Percentiles rank a stretch among this genome's conserved stretches.
Conservation (phyloP, 2,888 invertebrate genomes). For the Perizoma affinitatum region DNA sequence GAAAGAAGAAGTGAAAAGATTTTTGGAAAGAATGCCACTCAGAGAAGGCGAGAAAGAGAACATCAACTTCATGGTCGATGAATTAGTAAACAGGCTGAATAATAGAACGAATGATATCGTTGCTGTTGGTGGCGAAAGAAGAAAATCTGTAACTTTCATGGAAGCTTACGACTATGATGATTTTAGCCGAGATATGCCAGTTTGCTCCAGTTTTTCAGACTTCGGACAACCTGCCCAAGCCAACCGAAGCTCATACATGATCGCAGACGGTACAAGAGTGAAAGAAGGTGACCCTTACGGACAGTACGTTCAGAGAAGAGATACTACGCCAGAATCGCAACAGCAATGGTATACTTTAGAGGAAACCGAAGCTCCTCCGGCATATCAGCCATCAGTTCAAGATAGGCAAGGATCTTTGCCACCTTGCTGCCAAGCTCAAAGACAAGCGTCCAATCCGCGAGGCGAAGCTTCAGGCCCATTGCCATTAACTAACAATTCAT, state of each 20-base stretch:
- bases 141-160: slow-evolving; percentile 46
- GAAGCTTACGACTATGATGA: slow-evolving; percentile 45
- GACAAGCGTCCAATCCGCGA: slow-evolving; percentile 2
- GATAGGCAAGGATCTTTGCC: slow-evolving; percentile 1
- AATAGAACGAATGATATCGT: slow-evolving; percentile 42
- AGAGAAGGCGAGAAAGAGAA: slow-evolving; percentile 41
- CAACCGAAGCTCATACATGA: slow-evolving; percentile 32
- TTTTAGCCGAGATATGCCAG: slow-evolving; percentile 46
- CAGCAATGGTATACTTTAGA: slow-evolving; percentile 29
- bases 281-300: slow-evolving; percentile 10
- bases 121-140: slow-evolving; percentile 20
- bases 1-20: slow-evolving; percentile 49
- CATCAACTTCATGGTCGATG: slow-evolving; percentile 52
- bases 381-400: background rate
- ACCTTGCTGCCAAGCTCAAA: slow-evolving; percentile 8
- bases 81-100: slow-evolving; percentile 56
- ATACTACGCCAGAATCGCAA: slow-evolving; percentile 13
- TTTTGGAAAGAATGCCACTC: slow-evolving; percentile 52
- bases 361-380: slow-evolving; percentile 6
- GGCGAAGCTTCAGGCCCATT: background rate
- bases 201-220: slow-evolving; percentile 45
- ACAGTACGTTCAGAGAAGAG: slow-evolving; percentile 12
- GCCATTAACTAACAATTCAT: background rate
- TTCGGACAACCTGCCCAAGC: slow-evolving; percentile 22
- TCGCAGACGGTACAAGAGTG: slow-evolving; percentile 35